Evolutionary conservation across 2,888 invertebrate genomes (phyloP).

Genomic region (Tetragonula carbonaria): DNA sequence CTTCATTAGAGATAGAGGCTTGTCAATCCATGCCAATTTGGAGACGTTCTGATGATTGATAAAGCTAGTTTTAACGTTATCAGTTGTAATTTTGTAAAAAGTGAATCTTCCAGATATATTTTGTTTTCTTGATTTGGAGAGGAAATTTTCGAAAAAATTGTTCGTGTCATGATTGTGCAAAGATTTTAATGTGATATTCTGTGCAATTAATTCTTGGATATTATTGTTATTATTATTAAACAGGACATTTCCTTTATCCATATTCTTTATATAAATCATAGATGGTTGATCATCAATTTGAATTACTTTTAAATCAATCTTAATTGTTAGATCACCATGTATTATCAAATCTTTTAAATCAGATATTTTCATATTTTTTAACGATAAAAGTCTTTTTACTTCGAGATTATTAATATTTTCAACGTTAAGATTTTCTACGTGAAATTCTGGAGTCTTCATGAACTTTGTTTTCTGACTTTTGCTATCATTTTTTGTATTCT

Average conservation of each 20-base stretch:
- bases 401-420: constrained; percentile 55
- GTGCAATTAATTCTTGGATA: constrained; percentile 65
- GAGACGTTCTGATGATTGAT: constrained; percentile 69
- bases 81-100: constrained; percentile 59
- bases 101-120: constrained; percentile 60
- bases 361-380: constrained; percentile 20
- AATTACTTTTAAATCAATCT: constrained; percentile 52
- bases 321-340: constrained; percentile 71
- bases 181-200: constrained; percentile 63
- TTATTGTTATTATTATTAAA: constrained; percentile 39
- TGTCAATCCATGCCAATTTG: constrained; percentile 70
- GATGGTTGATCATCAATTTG: constrained; percentile 63
- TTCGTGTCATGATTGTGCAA: constrained; percentile 63
- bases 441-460: constrained; percentile 44
- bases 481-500: neutral
- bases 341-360: constrained; percentile 62
- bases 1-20: constrained; percentile 65
- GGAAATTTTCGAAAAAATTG: constrained; percentile 58
- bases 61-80: constrained; percentile 54
- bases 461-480: neutral
- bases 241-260: constrained; percentile 50
- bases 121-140: constrained; percentile 72
- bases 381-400: constrained; percentile 25
- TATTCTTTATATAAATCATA: constrained; percentile 61
- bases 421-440: constrained; percentile 51